These are phyloP conservation scores for Congeria kusceri DNA, from an alignment of 2,888 invertebrate species.

Conservation along the genomic window DNA sequence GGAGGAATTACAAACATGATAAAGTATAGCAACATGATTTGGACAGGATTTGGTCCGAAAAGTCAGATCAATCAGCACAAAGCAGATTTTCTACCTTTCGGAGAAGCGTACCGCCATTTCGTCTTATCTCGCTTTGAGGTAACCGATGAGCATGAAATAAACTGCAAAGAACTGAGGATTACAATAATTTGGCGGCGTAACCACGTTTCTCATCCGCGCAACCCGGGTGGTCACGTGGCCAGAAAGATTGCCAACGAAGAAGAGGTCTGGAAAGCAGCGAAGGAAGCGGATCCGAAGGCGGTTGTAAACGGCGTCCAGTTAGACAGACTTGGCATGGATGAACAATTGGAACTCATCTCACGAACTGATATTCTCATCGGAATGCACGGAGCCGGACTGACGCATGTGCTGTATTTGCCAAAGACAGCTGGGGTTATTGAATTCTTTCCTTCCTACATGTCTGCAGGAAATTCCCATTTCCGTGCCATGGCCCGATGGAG, in stretches of 20 bases:
- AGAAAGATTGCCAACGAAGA: constrained; percentile 83
- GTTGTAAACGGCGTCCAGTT: constrained; percentile 77
- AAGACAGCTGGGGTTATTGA: constrained; percentile 81
- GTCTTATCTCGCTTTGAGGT: constrained; percentile 72
- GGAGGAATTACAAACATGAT: constrained; percentile 69
- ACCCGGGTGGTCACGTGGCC: constrained; percentile 79
- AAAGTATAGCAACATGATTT: constrained; percentile 74
- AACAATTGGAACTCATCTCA: constrained; percentile 79
- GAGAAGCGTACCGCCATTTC: constrained; percentile 81
- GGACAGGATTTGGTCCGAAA: constrained; percentile 81
- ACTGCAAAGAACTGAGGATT: constrained; percentile 79
- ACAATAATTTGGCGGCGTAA: constrained; percentile 83
- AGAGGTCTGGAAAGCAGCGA: constrained; percentile 75
- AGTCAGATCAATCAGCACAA: constrained; percentile 80
- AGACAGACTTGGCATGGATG: constrained; percentile 77
- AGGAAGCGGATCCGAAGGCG: constrained; percentile 66
- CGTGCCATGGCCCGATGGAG: constrained; percentile 82
- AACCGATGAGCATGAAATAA: constrained; percentile 49
- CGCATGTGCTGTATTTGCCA: constrained; percentile 83
- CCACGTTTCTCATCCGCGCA: constrained; percentile 84
- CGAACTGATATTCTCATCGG: constrained; percentile 83
- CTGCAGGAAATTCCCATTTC: constrained; percentile 75
- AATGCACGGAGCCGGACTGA: constrained; percentile 85
- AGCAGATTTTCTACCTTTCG: constrained; percentile 69
- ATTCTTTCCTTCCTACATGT: constrained; percentile 77